phyloP scores from a whole-genome alignment of 2,113 vertebrate genomes.

The Mesocricetus auratus region DNA sequence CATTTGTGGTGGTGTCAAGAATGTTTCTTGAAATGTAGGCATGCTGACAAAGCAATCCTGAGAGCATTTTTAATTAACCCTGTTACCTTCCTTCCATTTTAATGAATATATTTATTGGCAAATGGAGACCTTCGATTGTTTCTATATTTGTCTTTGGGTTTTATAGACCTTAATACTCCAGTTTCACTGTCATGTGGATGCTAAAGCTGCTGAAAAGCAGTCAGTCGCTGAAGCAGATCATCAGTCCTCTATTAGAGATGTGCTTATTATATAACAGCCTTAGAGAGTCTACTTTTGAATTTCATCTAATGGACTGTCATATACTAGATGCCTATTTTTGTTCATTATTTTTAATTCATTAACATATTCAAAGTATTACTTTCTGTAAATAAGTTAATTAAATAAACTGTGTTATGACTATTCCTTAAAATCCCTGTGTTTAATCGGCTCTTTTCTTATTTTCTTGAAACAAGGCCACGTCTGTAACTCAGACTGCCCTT shows the following conservation, averaged over 20 bases:
- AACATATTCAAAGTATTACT: background rate
- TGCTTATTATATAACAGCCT: background rate
- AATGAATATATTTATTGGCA: too few relatives aligned
- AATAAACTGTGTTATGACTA: background rate
- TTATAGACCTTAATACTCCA: background rate
- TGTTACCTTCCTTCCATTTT: background rate
- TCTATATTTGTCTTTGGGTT: too few relatives aligned
- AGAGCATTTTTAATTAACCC: too few relatives aligned
- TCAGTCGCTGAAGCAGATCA: background rate
- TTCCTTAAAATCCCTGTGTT: background rate
- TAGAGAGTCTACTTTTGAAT: background rate
- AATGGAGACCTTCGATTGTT: too few relatives aligned
- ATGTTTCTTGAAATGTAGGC: background rate
- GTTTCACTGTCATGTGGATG: background rate
- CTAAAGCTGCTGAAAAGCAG: background rate
- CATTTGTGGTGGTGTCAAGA: background rate
- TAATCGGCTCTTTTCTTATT: background rate
- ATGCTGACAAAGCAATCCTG: background rate
- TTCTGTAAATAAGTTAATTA: background rate
- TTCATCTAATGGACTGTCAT: background rate
- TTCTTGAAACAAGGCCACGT: background rate
- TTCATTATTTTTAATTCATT: background rate
- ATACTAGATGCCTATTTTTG: background rate
- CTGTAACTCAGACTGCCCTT: background rate
- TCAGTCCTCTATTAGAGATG: rapidly evolving